Percentiles rank a stretch among this genome's conserved stretches.
Conservation (phyloP, 92 coral and sea anemone genomes). For the Epizoanthus stellaris region DNA sequence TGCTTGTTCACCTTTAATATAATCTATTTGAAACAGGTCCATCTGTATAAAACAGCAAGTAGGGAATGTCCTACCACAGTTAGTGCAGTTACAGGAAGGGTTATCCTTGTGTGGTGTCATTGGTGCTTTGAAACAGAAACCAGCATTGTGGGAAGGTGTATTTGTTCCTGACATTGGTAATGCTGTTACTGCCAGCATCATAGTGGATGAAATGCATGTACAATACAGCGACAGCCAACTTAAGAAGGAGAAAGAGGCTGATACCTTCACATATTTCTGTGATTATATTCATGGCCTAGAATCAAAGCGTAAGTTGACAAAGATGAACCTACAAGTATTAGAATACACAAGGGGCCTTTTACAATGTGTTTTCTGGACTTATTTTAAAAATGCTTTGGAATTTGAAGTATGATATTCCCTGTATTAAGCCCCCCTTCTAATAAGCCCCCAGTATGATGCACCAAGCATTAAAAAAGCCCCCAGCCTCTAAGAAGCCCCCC, state of each 20-base stretch:
- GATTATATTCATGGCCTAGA: slow-evolving; percentile 32
- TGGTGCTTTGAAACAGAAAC: slow-evolving; percentile 38
- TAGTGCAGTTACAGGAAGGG: slow-evolving; percentile 55
- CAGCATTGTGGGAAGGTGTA: slow-evolving; percentile 46
- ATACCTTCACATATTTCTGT: slow-evolving; percentile 46
- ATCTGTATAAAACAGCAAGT: slow-evolving; percentile 43
- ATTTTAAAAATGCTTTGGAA: too few relatives aligned
- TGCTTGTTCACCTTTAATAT: too few relatives aligned
- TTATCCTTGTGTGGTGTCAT: slow-evolving; percentile 52
- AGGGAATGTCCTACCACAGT: slow-evolving; percentile 52
- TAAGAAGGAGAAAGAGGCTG: slow-evolving; percentile 45
- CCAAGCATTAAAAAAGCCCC: too few relatives aligned
- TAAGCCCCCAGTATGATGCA: too few relatives aligned
- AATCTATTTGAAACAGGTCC: slow-evolving; percentile 5
- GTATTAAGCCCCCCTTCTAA: too few relatives aligned
- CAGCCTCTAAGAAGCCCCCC: too few relatives aligned
- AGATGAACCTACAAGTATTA: too few relatives aligned
- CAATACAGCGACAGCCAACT: slow-evolving; percentile 44
- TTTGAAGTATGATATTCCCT: too few relatives aligned
- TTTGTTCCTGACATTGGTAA: slow-evolving; percentile 50
- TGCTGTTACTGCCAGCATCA: slow-evolving; percentile 44
- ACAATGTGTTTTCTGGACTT: too few relatives aligned
- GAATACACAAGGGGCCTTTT: too few relatives aligned
- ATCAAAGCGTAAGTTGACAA: slow-evolving; percentile 32
- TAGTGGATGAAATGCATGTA: neutral